Evolutionary conservation across 2,888 invertebrate genomes (phyloP).

Genomic region (Lordiphosa andalusiaca): DNA sequence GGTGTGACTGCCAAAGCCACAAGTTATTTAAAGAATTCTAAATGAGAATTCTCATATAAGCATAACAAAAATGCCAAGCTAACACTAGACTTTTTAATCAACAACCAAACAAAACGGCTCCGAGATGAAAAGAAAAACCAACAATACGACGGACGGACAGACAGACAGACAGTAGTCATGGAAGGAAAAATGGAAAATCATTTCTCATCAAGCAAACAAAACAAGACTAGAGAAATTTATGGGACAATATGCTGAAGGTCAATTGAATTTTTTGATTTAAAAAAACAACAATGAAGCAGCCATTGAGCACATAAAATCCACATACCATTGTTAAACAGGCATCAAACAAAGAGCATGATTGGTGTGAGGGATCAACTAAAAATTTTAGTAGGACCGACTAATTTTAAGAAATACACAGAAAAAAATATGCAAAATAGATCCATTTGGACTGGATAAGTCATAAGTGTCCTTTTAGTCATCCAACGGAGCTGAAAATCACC

Average conservation of each 20-base stretch:
- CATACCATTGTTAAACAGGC: background rate
- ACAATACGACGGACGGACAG: background rate
- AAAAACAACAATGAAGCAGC: background rate
- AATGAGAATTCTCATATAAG: slow-evolving; percentile 6
- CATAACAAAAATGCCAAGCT: slow-evolving; percentile 12
- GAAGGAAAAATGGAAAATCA: slow-evolving; percentile 25
- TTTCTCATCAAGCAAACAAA: slow-evolving; percentile 7
- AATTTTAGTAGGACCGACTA: no score
- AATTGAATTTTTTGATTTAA: slow-evolving; percentile 1
- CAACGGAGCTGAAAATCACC: no score
- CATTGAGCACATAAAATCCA: background rate
- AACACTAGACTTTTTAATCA: background rate
- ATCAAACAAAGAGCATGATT: background rate
- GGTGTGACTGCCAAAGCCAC: no score
- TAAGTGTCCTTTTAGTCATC: no score
- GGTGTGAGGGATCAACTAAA: background rate
- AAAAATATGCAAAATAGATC: no score
- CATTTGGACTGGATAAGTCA: no score
- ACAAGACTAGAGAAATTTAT: no score
- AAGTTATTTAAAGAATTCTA: background rate
- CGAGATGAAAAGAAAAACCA: background rate
- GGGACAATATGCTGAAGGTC: no score
- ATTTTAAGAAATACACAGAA: no score
- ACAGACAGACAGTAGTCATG: slow-evolving; percentile 7
- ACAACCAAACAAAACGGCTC: slow-evolving; percentile 8